These are phyloP conservation scores for Drosophila pectinifera DNA, from an alignment of 1,140 invertebrate species.

Conservation along the genomic window DNA sequence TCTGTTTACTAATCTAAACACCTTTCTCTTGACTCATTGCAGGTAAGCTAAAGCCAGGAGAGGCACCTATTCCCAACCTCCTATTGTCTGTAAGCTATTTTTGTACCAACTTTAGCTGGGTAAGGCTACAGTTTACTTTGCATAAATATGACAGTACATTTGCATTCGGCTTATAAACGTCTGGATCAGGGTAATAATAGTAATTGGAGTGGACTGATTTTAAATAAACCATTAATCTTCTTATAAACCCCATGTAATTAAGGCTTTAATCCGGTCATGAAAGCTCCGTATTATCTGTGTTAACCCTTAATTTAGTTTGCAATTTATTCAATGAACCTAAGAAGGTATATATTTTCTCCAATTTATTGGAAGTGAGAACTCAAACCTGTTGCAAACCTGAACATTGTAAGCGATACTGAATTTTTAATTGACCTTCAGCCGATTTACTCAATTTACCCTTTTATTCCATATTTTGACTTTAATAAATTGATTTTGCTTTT, in stretches of 20 bases:
- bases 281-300: constrained; percentile 3
- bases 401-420: not conserved
- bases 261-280: not conserved
- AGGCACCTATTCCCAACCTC: too few relatives aligned
- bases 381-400: constrained; percentile 9
- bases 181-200: constrained; percentile 1
- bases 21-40: constrained; percentile 26
- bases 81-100: constrained; percentile 1
- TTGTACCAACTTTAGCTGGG: too few relatives aligned
- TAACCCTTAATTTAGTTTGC: not conserved
- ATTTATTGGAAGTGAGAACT: constrained; percentile 2
- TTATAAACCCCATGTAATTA: not conserved
- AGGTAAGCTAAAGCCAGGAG: too few relatives aligned
- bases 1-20: constrained; percentile 15
- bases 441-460: constrained; percentile 5
- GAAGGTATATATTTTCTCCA: constrained; percentile 6
- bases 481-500: constrained; percentile 2
- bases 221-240: constrained; percentile 4
- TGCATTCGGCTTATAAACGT: not conserved
- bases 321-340: not conserved
- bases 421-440: not conserved
- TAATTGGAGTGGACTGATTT: not conserved
- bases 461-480: constrained; percentile 5
- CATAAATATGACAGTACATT: constrained; percentile 1
- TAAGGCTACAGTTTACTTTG: not conserved